phyloP scores from a whole-genome alignment of 1,140 invertebrate species.

The Diabrotica virgifera region DNA sequence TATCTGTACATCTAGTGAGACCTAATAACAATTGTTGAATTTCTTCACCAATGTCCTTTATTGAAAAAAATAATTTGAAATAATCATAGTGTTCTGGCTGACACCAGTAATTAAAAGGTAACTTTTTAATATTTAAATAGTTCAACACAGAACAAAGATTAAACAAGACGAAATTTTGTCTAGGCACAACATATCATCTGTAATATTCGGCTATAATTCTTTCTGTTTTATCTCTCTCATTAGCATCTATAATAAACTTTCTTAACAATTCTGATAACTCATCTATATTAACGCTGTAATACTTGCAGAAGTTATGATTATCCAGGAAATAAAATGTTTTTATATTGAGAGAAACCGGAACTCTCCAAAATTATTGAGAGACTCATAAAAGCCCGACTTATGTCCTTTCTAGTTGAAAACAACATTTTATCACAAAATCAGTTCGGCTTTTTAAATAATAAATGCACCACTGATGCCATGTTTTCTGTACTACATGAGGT shows the following conservation, averaged over 20 bases:
- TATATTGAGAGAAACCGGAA: neutral
- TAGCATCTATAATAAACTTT: neutral
- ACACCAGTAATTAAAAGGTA: neutral
- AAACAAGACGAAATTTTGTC: neutral
- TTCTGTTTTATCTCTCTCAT: neutral
- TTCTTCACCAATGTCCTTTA: neutral
- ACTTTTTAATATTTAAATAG: neutral
- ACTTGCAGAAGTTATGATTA: neutral
- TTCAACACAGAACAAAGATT: neutral
- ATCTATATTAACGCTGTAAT: neutral
- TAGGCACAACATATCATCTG: neutral
- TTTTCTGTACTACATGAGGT: too few species aligned
- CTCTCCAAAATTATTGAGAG: neutral
- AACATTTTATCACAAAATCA: too few species aligned
- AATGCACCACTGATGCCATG: too few species aligned
- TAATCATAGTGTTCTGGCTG: neutral
- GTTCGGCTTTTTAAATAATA: too few species aligned
- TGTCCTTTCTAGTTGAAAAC: too few species aligned
- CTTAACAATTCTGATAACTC: neutral
- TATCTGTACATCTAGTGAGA: neutral
- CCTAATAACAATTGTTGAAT: neutral
- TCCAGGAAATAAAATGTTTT: neutral
- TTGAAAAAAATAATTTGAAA: neutral
- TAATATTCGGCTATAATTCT: neutral
- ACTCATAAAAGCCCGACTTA: too few species aligned